These are phyloP conservation scores for Pangasianodon gigas DNA, from an alignment of 2,113 vertebrate species.

Conservation along the genomic window DNA sequence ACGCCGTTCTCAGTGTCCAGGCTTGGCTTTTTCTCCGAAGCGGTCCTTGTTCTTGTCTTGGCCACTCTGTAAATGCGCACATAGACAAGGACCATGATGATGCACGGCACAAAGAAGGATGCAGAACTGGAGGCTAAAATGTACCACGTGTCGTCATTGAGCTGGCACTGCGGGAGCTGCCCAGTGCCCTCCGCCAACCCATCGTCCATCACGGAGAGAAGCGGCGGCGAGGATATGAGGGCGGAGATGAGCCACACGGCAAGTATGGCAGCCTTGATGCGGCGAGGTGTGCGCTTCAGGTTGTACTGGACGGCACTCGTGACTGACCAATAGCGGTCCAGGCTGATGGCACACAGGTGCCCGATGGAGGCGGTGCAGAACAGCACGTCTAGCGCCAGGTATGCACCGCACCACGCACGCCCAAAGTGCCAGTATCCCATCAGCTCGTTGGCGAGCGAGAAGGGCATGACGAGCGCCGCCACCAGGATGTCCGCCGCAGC, in stretches of 20 bases:
- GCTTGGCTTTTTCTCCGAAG: conserved; percentile 51
- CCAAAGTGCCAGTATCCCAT: conserved; percentile 91
- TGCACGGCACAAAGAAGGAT: conserved; percentile 88
- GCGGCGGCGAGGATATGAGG: conserved; percentile 83
- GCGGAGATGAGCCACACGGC: conserved; percentile 86
- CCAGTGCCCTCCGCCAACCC: conserved; percentile 34
- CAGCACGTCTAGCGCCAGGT: conserved; percentile 86
- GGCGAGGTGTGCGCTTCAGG: conserved; percentile 75
- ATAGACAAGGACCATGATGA: conserved; percentile 92
- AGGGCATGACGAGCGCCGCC: conserved; percentile 81
- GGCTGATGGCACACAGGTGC: conserved; percentile 87
- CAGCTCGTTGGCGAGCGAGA: conserved; percentile 81
- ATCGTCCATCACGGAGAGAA: conserved; percentile 76
- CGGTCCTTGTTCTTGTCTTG: conserved; percentile 63
- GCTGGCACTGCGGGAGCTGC: conserved; percentile 71
- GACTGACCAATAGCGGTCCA: conserved; percentile 90
- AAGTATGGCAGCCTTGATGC: conserved; percentile 82
- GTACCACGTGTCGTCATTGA: conserved; percentile 87
- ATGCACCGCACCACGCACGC: conserved; percentile 84
- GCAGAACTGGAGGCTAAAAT: conserved; percentile 86
- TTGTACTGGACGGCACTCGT: conserved; percentile 81
- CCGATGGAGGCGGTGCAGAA: conserved; percentile 92
- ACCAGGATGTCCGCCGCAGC: conserved; percentile 81
- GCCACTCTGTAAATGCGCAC: conserved; percentile 87
- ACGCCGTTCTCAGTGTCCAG: not conserved